Percentiles rank a stretch among this genome's conserved stretches.
These are phyloP conservation scores for Suricata suricatta DNA, from an alignment of 2,113 vertebrate genomes.

Conservation along the genomic window DNA sequence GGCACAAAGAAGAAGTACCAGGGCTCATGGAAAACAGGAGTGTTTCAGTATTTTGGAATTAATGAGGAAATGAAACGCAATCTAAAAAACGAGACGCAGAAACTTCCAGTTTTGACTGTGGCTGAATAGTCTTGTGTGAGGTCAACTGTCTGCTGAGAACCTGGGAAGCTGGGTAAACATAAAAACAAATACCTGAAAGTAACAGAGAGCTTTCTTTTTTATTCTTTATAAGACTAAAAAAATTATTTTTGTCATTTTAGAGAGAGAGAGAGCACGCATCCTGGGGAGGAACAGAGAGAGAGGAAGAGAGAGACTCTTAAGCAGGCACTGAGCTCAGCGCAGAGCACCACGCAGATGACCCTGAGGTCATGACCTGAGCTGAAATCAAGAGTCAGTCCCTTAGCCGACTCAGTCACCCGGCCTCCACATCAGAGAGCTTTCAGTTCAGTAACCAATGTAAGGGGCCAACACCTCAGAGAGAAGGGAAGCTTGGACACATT, in stretches of 20 bases:
- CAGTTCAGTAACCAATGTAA: not conserved
- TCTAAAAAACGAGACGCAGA: not conserved
- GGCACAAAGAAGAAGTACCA: not conserved
- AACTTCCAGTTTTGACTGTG: not conserved
- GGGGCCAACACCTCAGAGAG: not conserved
- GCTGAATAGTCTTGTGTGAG: not conserved
- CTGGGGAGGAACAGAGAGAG: no score
- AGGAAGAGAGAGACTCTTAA: no score
- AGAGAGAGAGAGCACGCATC: no score
- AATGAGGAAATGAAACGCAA: not conserved
- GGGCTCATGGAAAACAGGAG: not conserved
- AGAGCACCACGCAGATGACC: no score
- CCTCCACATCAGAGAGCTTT: not conserved
- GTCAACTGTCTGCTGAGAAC: not conserved
- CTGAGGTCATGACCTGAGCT: no score
- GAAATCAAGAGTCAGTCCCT: no score
- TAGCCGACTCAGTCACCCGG: no score
- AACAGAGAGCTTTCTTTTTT: not conserved
- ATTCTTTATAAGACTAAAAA: no score
- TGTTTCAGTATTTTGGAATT: not conserved
- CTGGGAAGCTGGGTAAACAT: not conserved
- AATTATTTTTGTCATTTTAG: no score
- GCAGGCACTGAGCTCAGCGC: no score
- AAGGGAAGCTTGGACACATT: not conserved
- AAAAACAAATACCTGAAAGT: not conserved